Percentiles rank a stretch among this genome's conserved stretches.
Evolutionary conservation across 2,797 vertebrate genomes (phyloP).

Genomic region (Meda fulgida): DNA sequence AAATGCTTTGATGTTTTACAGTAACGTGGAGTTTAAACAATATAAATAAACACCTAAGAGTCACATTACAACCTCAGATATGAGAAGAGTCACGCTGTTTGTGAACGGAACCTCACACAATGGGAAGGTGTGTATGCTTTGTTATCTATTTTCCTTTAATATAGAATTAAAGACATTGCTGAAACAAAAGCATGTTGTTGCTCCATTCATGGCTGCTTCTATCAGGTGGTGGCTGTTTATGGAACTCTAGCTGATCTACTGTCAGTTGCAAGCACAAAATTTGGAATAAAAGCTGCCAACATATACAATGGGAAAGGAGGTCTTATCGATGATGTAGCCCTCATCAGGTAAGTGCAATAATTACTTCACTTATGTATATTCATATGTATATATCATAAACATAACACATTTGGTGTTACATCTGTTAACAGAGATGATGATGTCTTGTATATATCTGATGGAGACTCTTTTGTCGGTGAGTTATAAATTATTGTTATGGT

Average conservation of each 20-base stretch:
- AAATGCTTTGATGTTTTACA: constrained; percentile 11
- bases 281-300: constrained; percentile 86
- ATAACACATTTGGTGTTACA: constrained; percentile 3
- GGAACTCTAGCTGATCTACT: constrained; percentile 88
- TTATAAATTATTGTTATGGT: constrained; percentile 26
- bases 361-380: not conserved
- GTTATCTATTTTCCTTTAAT: not conserved
- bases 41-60: not conserved
- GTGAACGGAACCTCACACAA: constrained; percentile 85
- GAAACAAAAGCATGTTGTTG: not conserved
- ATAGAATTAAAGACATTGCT: not conserved
- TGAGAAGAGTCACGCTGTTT: constrained; percentile 91
- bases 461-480: constrained; percentile 85
- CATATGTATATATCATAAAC: not conserved
- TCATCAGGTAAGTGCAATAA: constrained; percentile 81
- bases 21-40: constrained; percentile 10
- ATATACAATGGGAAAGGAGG: constrained; percentile 90
- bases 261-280: constrained; percentile 85
- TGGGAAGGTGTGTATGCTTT: constrained; percentile 79
- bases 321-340: constrained; percentile 87
- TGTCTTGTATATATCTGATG: constrained; percentile 88
- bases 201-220: not conserved
- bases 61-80: constrained; percentile 22
- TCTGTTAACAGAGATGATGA: constrained; percentile 84
- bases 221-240: constrained; percentile 88